Base-by-base conservation (phyloP, 2,888 invertebrate genomes). In the Ichneumon xanthorius region DNA sequence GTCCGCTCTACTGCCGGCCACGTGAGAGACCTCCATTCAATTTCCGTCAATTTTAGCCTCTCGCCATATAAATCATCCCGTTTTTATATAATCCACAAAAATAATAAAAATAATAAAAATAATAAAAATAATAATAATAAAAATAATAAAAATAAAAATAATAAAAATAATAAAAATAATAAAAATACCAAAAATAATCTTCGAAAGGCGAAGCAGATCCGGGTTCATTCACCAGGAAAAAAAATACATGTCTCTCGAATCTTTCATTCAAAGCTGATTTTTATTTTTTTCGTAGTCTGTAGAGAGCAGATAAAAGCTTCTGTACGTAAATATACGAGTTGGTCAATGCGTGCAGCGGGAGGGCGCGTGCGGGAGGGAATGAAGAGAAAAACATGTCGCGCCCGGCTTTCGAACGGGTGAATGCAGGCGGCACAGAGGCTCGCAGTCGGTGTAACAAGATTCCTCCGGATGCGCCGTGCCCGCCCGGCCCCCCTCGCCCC, bases 361-460 rank as follows among this genome's bases (percentile, higher is more conserved):
- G n/a, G 58, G 80, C 58, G 65, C 85, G 70, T 70, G 85, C 82
- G 75, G 53, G 73, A 79, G 78, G 72, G 82, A 85, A 85, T 71
- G 82, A 37, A 84, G 80, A 84, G 80, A 84, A 84, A 77, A 84
- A 81, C 80, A 81, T 81, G 84, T 81, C 84, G 84, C 70, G 78
- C 65, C 82, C 26, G 78, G 82, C 73, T 85, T 85, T 85, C 85
- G 82, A 85, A 85, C 81, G 82, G 68, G 70, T 79, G 82, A 85
- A 85, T 85, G 80, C 30, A 33, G 67, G n/a, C 22, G 55, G 61
- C 53, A 37, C 67, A 81, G 61, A 75, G 48, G 22, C 55, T 78
- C 71, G 63, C 55, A 30, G 50, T 61, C 80, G 76, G 37, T 81
- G 82, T 82, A 85, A 85, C 85, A 82, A 82, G 85, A 85, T 82